phyloP scores from a whole-genome alignment of 2,797 vertebrate genomes.

The Scleropages formosus region DNA sequence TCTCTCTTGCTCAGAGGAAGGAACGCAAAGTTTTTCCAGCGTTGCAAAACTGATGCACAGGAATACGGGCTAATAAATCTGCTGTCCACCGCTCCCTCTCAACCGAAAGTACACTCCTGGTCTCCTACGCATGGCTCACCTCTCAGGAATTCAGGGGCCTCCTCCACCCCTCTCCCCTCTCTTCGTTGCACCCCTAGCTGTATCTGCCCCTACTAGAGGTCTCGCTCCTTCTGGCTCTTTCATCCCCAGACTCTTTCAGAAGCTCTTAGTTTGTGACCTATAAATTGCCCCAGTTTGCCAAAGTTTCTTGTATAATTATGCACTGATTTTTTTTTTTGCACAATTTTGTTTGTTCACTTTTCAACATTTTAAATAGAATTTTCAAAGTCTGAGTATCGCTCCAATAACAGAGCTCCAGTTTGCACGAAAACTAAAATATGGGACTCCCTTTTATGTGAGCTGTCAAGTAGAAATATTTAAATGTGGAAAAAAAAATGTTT shows the following conservation, averaged over 20 bases:
- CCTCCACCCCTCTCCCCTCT: constrained; percentile 44
- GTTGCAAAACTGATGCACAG: constrained; percentile 46
- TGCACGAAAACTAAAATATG: too few relatives aligned
- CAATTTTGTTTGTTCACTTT: too few relatives aligned
- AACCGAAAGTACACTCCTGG: constrained; percentile 61
- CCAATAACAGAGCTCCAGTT: background rate
- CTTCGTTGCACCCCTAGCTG: constrained; percentile 41
- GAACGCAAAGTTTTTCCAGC: constrained; percentile 37
- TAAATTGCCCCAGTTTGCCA: too few relatives aligned
- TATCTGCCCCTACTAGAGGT: constrained; percentile 37
- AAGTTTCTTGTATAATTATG: background rate
- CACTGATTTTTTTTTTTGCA: too few relatives aligned
- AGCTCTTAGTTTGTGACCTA: constrained; percentile 9
- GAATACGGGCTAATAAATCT: constrained; percentile 45
- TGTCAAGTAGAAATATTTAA: too few relatives aligned
- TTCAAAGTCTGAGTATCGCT: background rate
- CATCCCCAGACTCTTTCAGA: constrained; percentile 1
- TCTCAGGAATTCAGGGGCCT: constrained; percentile 67
- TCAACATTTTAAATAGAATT: background rate
- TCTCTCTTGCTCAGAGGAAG: constrained; percentile 6
- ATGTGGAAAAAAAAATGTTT: too few relatives aligned
- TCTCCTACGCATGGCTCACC: constrained; percentile 69
- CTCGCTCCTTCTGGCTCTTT: constrained; percentile 48
- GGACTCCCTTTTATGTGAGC: too few relatives aligned
- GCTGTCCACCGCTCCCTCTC: constrained; percentile 48